A percentile compares a stretch with the other conserved stretches of the same genome.
Conservation (phyloP, 2,797 vertebrate genomes). For the Sebastes kiyomatsui region DNA sequence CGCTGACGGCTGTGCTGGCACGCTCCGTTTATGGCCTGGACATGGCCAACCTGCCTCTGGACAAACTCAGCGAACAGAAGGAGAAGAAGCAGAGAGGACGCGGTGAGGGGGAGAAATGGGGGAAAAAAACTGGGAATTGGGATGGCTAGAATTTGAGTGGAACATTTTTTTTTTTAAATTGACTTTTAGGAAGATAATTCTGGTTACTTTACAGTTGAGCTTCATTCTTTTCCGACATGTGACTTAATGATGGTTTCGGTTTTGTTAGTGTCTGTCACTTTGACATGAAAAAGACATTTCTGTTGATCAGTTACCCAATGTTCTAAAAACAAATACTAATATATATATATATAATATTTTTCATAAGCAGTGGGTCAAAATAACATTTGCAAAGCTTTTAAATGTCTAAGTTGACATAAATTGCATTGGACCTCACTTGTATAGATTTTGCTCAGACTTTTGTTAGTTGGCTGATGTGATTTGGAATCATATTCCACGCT, state of each 20-base stretch:
- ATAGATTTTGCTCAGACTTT: not conserved
- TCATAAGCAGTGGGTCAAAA: not conserved
- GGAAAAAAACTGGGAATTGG: not conserved
- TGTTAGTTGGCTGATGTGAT: not conserved
- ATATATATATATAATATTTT: no score
- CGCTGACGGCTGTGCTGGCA: constrained; percentile 93
- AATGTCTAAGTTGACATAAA: not conserved
- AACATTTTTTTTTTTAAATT: not conserved
- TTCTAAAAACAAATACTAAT: not conserved
- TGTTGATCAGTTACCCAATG: not conserved
- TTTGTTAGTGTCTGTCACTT: not conserved
- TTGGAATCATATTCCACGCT: no score
- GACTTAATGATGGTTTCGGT: not conserved
- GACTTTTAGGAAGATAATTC: not conserved
- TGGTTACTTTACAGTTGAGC: not conserved
- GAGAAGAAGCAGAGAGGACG: constrained; percentile 97
- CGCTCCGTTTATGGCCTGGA: constrained; percentile 94
- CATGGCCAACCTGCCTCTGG: constrained; percentile 94
- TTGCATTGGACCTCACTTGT: not conserved
- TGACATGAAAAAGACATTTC: not conserved
- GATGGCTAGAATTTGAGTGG: not conserved
- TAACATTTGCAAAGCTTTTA: not conserved
- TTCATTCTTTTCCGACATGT: not conserved
- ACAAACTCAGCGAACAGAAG: constrained; percentile 98
- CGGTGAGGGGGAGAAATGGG: constrained; percentile 77